These are phyloP conservation scores for Amblyopsis hoosieri DNA, from an alignment of 2,797 vertebrate species.

Conservation along the genomic window DNA sequence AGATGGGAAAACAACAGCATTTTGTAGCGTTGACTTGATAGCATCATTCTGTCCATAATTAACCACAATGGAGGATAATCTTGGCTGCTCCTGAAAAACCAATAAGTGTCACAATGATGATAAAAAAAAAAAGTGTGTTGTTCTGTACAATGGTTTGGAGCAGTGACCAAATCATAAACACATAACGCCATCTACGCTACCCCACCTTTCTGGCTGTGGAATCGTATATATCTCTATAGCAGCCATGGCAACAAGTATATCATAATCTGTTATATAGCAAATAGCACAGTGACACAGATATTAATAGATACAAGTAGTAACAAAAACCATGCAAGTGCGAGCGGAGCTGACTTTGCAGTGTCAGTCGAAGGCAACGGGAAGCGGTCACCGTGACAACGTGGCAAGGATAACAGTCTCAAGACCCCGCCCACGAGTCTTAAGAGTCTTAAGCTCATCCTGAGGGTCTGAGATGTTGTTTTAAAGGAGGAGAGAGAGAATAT, in stretches of 20 bases:
- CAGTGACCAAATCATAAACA: slow-evolving; percentile 36
- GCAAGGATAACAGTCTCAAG: slow-evolving; percentile 1
- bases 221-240: slow-evolving; percentile 70
- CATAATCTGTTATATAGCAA: slow-evolving; percentile 56
- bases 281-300: slow-evolving; percentile 67
- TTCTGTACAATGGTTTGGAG: slow-evolving; percentile 42
- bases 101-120: no score
- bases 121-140: slow-evolving; percentile 12
- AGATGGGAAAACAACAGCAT: not conserved
- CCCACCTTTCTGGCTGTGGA: slow-evolving; percentile 61
- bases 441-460: slow-evolving; percentile 23
- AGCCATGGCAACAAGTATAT: slow-evolving; percentile 65
- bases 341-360: slow-evolving; percentile 39
- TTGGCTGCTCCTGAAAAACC: no score
- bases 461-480: not conserved
- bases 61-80: no score
- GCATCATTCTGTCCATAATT: no score
- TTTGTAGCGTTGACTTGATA: no score
- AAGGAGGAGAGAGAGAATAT: not conserved
- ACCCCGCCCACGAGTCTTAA: slow-evolving; percentile 6
- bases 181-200: slow-evolving; percentile 39
- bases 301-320: slow-evolving; percentile 62
- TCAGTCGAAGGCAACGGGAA: slow-evolving; percentile 29
- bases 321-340: slow-evolving; percentile 63
- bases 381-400: slow-evolving; percentile 23